Evolutionary conservation across 2,113 vertebrate species (phyloP).

Genomic region (Phrynocephalus versicolor): DNA sequence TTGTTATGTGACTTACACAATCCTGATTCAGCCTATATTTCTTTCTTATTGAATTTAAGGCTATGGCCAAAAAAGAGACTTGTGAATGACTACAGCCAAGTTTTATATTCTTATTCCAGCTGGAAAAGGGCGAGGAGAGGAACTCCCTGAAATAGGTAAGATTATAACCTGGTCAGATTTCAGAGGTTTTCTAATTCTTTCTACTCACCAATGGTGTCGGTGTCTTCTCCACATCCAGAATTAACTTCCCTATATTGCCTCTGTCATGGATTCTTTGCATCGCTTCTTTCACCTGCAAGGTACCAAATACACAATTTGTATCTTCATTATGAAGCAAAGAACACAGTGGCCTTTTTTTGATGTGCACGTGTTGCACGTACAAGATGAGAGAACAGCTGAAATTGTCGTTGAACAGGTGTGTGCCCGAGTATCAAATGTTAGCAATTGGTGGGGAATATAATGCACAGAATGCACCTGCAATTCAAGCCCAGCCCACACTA

Average conservation of each 20-base stretch:
- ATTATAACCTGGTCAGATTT: background rate
- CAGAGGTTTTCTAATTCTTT: background rate
- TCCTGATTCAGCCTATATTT: too few relatives aligned
- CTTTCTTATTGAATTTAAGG: too few relatives aligned
- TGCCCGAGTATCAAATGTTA: too few relatives aligned
- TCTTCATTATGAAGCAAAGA: background rate
- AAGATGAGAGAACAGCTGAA: background rate
- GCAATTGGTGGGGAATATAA: background rate
- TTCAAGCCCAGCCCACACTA: background rate
- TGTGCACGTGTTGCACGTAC: background rate
- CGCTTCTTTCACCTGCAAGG: slow-evolving; percentile 93
- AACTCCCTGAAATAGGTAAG: background rate
- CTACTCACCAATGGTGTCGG: slow-evolving; percentile 92
- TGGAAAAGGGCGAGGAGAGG: background rate
- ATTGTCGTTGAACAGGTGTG: background rate
- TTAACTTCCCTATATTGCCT: slow-evolving; percentile 97
- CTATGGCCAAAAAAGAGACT: too few relatives aligned
- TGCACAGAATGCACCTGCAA: too few relatives aligned
- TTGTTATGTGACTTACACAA: too few relatives aligned
- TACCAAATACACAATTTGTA: background rate
- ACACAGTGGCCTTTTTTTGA: background rate
- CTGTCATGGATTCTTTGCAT: slow-evolving; percentile 99
- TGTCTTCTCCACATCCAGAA: slow-evolving; percentile 95
- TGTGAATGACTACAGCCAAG: too few relatives aligned
- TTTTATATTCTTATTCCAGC: background rate